Evolutionary conservation across 2,797 vertebrate species (phyloP).

Genomic region (Malurus leucopterus): DNA sequence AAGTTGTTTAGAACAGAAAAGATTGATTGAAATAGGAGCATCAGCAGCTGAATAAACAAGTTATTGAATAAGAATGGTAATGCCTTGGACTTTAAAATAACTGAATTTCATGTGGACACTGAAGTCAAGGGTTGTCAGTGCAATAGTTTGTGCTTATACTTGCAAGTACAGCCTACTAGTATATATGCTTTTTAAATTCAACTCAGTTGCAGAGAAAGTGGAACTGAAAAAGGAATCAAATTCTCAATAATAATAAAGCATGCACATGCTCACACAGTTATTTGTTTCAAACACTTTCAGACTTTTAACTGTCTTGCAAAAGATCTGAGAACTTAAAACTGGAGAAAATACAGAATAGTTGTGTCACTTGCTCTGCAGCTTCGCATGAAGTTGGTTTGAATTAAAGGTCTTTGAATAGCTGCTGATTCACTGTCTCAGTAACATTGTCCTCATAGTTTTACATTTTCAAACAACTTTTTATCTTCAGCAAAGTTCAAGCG

Average conservation of each 20-base stretch:
- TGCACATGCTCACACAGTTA: background rate
- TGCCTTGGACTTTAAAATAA: constrained; percentile 14
- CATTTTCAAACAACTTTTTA: background rate
- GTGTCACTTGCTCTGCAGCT: background rate
- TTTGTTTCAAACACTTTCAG: background rate
- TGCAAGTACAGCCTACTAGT: background rate
- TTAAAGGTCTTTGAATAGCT: background rate
- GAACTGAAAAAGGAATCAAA: background rate
- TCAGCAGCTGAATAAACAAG: background rate
- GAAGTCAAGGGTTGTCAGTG: background rate
- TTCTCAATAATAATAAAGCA: background rate
- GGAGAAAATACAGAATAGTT: background rate
- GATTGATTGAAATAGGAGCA: background rate
- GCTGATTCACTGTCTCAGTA: background rate
- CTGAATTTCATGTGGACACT: background rate
- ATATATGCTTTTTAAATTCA: background rate
- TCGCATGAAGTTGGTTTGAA: background rate
- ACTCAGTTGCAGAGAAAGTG: background rate
- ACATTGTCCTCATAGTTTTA: background rate
- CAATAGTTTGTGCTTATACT: background rate
- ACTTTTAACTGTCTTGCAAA: background rate
- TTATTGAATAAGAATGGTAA: background rate
- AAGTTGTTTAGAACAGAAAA: background rate
- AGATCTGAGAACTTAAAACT: background rate
- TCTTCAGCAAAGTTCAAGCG: background rate